Evolutionary conservation across 2,888 invertebrate species (phyloP), one percentile per base, ranked within the genome.

Genomic region (Anagyrus pseudococci): DNA sequence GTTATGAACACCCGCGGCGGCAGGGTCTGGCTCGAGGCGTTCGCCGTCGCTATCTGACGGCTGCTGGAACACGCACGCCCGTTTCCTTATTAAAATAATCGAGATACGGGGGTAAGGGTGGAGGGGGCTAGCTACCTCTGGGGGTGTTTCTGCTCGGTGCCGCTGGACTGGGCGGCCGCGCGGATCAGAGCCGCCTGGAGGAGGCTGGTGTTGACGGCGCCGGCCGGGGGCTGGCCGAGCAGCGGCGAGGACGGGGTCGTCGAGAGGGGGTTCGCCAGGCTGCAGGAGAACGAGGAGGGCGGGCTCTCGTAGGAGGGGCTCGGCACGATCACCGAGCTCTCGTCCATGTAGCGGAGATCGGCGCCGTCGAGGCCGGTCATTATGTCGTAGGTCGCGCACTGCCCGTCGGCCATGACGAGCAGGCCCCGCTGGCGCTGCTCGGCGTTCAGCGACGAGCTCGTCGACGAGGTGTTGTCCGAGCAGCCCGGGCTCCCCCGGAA

Each of bases 331-430:
- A 94, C 87, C 26, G 93, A 94, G 79, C 94, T 94, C 77, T 95
- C 94, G 77, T 95, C 95, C 94, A 95, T 94, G 80, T 87, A 95
- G 49, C 92, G 87, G 57, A 95, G 82, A 81, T 95, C 94, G n/a
- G 92, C 91, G 65, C 90, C 91, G 76, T 94, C 93, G 81, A 94
- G 84, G 53, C 89, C 90, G 20, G 89, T 86, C 64, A 94, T 83
- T 65, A 92, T 85, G 77, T 94, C 93, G 74, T 89, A 93, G 40
- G 89, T 88, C 53, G 84, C 84, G 58, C 85, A 84, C n/a, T 83
- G 82, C 10, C 82, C 43, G 69, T 71, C 44, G 62, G 68, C 60
- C 63, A 64, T 44, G 47, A 69, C 40, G 67, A 68, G 33, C 67
- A 47, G n/a, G 29, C 55, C 25, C 3, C 52, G 62, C 2, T 41